These are phyloP conservation scores for Platerodrilus igneus DNA, from an alignment of 2,888 invertebrate genomes.

Conservation along the genomic window DNA sequence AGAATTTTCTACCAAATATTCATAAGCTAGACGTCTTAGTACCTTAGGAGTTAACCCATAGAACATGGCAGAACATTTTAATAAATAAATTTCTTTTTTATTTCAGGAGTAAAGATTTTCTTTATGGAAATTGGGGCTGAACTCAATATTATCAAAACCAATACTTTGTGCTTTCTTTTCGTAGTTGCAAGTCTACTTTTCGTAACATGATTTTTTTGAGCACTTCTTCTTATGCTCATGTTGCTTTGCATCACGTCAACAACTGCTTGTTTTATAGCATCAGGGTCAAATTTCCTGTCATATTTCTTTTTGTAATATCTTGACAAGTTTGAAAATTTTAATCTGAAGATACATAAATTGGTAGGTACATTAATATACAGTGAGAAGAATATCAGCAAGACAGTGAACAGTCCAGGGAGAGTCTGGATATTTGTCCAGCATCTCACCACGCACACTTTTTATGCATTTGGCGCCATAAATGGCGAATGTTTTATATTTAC, in stretches of 20 bases:
- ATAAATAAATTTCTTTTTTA: background rate
- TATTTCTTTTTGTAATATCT: background rate
- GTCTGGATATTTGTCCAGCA: too few species aligned
- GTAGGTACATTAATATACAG: too few species aligned
- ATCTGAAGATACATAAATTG: background rate
- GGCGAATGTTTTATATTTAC: too few species aligned
- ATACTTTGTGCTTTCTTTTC: too few species aligned
- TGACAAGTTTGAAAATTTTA: background rate
- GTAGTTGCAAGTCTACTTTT: constrained; percentile 1
- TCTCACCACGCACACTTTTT: too few species aligned
- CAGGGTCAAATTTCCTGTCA: background rate
- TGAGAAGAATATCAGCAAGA: too few species aligned
- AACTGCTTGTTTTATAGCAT: background rate
- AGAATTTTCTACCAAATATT: constrained; percentile 24
- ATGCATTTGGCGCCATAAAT: too few species aligned
- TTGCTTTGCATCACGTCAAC: background rate
- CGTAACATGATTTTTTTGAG: background rate
- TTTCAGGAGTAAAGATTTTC: background rate
- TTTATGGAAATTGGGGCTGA: background rate
- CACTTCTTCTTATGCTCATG: constrained; percentile 1
- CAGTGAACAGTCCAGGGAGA: too few species aligned
- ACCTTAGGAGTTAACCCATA: constrained; percentile 31
- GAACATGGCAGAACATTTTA: constrained; percentile 12
- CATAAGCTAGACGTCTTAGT: constrained; percentile 31
- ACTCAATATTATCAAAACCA: background rate